Evolutionary conservation across 2,113 vertebrate species (phyloP).

Genomic region (Caloenas nicobarica): DNA sequence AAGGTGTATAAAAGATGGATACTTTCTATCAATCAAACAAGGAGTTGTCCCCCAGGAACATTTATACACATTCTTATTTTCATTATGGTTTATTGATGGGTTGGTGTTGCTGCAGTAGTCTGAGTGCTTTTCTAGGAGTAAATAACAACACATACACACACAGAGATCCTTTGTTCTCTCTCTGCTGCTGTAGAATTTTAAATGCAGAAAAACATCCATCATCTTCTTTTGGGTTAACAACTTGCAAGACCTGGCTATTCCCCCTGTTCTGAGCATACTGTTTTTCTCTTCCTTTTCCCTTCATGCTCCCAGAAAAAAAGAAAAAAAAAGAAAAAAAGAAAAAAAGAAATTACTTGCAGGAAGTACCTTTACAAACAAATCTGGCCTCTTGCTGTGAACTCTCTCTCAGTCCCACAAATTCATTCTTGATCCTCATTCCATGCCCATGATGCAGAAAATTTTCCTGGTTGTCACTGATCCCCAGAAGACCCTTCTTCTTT

Average conservation of each 20-base stretch:
- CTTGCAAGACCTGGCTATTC: not conserved
- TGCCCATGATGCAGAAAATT: not conserved
- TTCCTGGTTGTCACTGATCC: not conserved
- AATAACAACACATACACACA: not conserved
- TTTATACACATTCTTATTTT: not conserved
- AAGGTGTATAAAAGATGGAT: not conserved
- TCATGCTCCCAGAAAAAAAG: not conserved
- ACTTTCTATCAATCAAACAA: not conserved
- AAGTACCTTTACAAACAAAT: not conserved
- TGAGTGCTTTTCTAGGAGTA: not conserved
- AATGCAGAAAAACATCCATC: not conserved
- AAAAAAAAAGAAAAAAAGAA: not conserved
- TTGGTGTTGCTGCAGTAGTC: not conserved
- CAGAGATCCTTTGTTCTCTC: not conserved
- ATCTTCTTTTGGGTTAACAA: not conserved
- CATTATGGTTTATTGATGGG: not conserved
- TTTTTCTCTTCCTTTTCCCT: not conserved
- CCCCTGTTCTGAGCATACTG: accelerated
- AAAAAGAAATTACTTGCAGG: not conserved
- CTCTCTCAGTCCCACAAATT: not conserved
- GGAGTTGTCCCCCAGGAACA: not conserved
- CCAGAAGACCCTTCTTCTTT: not conserved
- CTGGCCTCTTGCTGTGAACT: not conserved
- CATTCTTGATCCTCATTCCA: not conserved
- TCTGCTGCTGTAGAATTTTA: not conserved